A percentile compares a stretch with the other conserved stretches of the same genome.
Evolutionary conservation across 2,797 vertebrate genomes (phyloP).

Genomic region (Brachymystax lenok): DNA sequence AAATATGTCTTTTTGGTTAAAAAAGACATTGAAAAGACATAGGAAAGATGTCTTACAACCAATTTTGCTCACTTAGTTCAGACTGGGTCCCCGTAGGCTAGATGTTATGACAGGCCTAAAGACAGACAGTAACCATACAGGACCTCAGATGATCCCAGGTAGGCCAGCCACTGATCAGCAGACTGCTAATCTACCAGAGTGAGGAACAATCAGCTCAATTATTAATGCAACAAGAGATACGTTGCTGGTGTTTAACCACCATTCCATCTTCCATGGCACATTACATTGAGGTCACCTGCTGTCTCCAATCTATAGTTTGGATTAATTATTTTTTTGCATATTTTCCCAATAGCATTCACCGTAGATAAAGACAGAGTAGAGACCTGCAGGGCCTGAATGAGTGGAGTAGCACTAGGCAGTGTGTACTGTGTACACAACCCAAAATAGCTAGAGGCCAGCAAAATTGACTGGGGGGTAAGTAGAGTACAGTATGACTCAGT

Average conservation of each 20-base stretch:
- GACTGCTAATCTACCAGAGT: constrained; percentile 77
- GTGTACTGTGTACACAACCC: constrained; percentile 43
- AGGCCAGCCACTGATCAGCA: constrained; percentile 53
- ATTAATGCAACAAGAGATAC: constrained; percentile 82
- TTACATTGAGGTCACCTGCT: constrained; percentile 62
- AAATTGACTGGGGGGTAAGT: constrained; percentile 4
- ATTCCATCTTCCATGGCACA: constrained; percentile 70
- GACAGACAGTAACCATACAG: constrained; percentile 28
- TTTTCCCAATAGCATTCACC: constrained; percentile 22
- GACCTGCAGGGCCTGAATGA: constrained; percentile 10
- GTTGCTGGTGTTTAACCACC: constrained; percentile 79
- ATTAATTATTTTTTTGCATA: constrained; percentile 42
- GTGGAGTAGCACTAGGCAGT: constrained; percentile 21
- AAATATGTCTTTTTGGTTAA: too few species aligned
- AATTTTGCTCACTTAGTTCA: neutral
- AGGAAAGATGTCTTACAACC: too few species aligned
- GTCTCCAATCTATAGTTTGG: constrained; percentile 32
- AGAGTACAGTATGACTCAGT: constrained; percentile 32
- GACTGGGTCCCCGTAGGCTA: neutral
- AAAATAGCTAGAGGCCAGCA: neutral
- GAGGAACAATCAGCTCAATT: constrained; percentile 78
- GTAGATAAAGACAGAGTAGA: constrained; percentile 11
- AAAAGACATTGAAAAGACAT: too few species aligned
- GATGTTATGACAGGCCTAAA: neutral
- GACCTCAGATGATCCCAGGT: constrained; percentile 73